Percentiles rank a stretch among this genome's conserved stretches.
Evolutionary conservation across 1,140 invertebrate genomes (phyloP).

Genomic region (Caenorhabditis tropicalis): DNA sequence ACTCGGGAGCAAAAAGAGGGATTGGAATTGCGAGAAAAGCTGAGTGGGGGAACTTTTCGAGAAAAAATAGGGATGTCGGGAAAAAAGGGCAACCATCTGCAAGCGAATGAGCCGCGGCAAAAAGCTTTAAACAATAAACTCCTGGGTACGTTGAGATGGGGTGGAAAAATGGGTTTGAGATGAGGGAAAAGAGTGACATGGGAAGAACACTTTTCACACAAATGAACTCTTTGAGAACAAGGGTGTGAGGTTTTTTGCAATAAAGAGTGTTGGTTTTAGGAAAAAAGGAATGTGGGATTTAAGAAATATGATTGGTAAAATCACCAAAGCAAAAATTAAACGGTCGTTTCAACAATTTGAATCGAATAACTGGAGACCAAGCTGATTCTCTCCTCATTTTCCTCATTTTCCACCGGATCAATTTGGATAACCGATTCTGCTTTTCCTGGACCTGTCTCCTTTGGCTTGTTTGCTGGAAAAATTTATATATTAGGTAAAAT

Average conservation of each 20-base stretch:
- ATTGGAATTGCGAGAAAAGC: not conserved
- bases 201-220: conserved; percentile 26
- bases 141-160: not conserved
- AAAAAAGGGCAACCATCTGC: conserved; percentile 34
- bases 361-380: not conserved
- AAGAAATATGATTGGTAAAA: not conserved
- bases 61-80: not conserved
- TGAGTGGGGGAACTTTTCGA: not conserved
- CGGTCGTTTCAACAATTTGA: not conserved
- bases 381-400: not conserved
- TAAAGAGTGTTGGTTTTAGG: not conserved
- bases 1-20: not conserved
- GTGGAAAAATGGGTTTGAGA: conserved; percentile 5
- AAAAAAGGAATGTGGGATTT: not conserved
- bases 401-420: not conserved
- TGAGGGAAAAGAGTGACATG: not conserved
- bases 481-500: not conserved
- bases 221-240: conserved; percentile 8
- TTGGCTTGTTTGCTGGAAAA: not conserved
- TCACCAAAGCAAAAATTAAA: not conserved
- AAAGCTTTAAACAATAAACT: conserved; percentile 10
- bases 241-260: not conserved
- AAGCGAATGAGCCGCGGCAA: conserved; percentile 8
- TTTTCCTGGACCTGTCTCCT: not conserved
- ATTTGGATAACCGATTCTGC: not conserved